These are phyloP conservation scores for Apamea epomidion DNA, from an alignment of 2,888 invertebrate species.

Conservation along the genomic window DNA sequence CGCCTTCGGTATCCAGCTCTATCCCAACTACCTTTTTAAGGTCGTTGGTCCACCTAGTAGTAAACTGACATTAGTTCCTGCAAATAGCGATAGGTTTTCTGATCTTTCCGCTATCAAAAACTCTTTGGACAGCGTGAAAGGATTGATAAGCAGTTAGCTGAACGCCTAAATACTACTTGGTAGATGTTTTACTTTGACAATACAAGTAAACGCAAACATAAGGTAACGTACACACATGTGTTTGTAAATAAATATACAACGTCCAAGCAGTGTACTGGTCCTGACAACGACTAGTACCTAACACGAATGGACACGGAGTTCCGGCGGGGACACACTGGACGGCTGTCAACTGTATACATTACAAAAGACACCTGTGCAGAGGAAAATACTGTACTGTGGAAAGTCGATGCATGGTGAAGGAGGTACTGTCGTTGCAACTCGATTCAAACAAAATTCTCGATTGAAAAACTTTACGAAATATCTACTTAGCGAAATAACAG, in stretches of 20 bases:
- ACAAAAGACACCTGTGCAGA: constrained; percentile 17
- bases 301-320: constrained; percentile 29
- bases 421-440: background rate
- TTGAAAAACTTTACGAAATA: background rate
- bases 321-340: constrained; percentile 33
- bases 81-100: background rate
- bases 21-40: background rate
- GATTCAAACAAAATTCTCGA: background rate
- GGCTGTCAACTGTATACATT: constrained; percentile 33
- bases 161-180: background rate
- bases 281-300: constrained; percentile 34
- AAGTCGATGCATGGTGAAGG: background rate
- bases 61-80: background rate
- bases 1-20: background rate
- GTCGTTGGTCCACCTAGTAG: background rate
- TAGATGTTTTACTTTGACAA: background rate
- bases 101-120: background rate
- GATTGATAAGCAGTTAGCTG: background rate
- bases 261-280: background rate
- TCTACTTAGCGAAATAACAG: background rate
- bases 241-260: constrained; percentile 11
- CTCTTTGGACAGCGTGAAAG: background rate
- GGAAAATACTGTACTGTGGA: constrained; percentile 29
- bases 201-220: background rate
- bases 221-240: background rate